Base-by-base conservation (phyloP, 1,140 invertebrate genomes). In the Alviniconcha marisindica region DNA sequence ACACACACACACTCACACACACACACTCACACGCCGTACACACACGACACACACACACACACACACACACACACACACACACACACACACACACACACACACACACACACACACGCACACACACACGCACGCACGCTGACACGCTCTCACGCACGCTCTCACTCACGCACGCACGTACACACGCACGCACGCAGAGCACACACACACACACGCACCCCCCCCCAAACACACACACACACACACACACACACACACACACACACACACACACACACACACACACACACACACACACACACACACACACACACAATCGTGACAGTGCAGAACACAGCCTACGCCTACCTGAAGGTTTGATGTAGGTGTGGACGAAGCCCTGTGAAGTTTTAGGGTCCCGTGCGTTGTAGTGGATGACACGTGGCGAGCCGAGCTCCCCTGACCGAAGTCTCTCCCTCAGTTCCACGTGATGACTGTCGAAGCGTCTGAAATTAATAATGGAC, bases 261-360 rank as follows among this genome's bases (percentile, higher is more conserved):
- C 66, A 71, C 12, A 15, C 66, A 31, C n/a, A n/a, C n/a, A n/a
- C n/a, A n/a, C n/a, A n/a, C n/a, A n/a, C n/a, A n/a, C n/a, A n/a
- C n/a, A n/a, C n/a, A n/a, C n/a, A n/a, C n/a, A n/a, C n/a, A n/a
- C n/a, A n/a, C n/a, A n/a, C n/a, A n/a, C n/a, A n/a, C n/a, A n/a
- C n/a, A n/a, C n/a, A n/a, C n/a, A n/a, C n/a, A n/a, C n/a, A n/a
- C n/a, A n/a, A n/a, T n/a, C n/a, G n/a, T n/a, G n/a, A n/a, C n/a
- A n/a, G n/a, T n/a, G n/a, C n/a, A n/a, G n/a, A n/a, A n/a, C n/a
- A n/a, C n/a, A n/a, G n/a, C n/a, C n/a, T n/a, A n/a, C n/a, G n/a
- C n/a, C 38, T 24, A 66, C 78, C 78, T 66, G 78, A 80, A 28
- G 38, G 33, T 28, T 31, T 66, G 60, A 80, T 80, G 38, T 80